Evolutionary conservation across 2,113 vertebrate species (phyloP).

Genomic region (Podarcis cretensis): DNA sequence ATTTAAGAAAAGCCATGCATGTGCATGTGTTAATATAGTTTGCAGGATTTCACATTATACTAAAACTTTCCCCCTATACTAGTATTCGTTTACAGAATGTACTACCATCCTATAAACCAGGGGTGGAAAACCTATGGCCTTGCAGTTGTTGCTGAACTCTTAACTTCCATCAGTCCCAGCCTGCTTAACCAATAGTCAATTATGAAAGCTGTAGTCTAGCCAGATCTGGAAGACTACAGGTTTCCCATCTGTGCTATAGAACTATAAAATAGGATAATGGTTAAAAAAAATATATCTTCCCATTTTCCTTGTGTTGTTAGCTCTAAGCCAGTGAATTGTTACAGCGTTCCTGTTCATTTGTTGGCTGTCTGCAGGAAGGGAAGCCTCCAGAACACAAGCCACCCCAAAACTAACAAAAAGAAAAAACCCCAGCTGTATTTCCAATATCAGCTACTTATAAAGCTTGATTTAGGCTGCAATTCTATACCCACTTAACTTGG

Average conservation of each 20-base stretch:
- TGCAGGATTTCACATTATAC: no score
- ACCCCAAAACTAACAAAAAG: neutral
- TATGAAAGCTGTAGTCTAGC: neutral
- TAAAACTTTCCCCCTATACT: no score
- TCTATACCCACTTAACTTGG: neutral
- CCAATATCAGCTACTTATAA: neutral
- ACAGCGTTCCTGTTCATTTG: neutral
- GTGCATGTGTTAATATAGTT: neutral
- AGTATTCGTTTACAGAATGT: neutral
- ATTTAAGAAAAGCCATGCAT: neutral
- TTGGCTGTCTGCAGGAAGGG: neutral
- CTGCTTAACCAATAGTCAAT: neutral
- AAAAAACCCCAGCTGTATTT: neutral
- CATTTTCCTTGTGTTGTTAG: neutral
- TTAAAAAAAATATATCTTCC: no score
- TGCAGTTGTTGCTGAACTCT: neutral
- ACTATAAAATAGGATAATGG: neutral
- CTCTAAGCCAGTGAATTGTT: neutral
- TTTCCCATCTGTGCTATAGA: neutral
- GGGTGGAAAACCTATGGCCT: neutral
- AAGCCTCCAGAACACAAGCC: no score
- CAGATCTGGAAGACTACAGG: no score
- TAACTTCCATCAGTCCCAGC: neutral
- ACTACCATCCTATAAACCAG: neutral
- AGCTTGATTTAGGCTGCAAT: neutral